Evolutionary conservation across 1,140 invertebrate genomes (phyloP).

Genomic region (Streblospio benedicti): DNA sequence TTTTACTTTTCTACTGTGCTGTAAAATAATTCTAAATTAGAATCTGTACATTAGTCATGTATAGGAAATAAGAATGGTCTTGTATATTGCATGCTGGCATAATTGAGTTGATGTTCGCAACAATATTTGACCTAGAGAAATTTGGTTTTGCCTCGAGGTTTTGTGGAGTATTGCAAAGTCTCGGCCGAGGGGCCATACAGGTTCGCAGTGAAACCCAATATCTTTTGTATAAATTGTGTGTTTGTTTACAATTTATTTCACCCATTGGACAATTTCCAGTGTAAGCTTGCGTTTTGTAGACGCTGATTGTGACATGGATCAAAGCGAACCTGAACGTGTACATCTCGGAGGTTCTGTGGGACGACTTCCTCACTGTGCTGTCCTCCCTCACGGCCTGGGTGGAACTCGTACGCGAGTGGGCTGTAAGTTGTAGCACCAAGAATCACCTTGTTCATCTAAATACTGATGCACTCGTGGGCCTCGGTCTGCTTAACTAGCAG

Average conservation of each 20-base stretch:
- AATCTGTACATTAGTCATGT: no score
- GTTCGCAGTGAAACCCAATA: neutral
- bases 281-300: conserved; percentile 62
- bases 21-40: no score
- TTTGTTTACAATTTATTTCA: no score
- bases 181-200: conserved; percentile 39
- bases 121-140: conserved; percentile 31
- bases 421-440: conserved; percentile 54
- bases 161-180: conserved; percentile 22
- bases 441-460: neutral
- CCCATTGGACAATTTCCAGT: no score
- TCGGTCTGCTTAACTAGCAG: no score
- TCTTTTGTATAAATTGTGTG: neutral
- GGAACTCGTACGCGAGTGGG: conserved; percentile 91
- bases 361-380: conserved; percentile 80
- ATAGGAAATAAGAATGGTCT: no score
- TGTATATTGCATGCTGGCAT: no score
- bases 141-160: conserved; percentile 32
- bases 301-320: conserved; percentile 94
- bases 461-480: neutral
- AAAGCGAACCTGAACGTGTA: conserved; percentile 92
- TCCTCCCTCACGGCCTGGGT: conserved; percentile 86
- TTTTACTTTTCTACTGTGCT: no score
- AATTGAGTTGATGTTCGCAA: no score
- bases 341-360: conserved; percentile 81